Conservation (phyloP, 2,797 vertebrate genomes). For the Sebastes paucispinis region DNA sequence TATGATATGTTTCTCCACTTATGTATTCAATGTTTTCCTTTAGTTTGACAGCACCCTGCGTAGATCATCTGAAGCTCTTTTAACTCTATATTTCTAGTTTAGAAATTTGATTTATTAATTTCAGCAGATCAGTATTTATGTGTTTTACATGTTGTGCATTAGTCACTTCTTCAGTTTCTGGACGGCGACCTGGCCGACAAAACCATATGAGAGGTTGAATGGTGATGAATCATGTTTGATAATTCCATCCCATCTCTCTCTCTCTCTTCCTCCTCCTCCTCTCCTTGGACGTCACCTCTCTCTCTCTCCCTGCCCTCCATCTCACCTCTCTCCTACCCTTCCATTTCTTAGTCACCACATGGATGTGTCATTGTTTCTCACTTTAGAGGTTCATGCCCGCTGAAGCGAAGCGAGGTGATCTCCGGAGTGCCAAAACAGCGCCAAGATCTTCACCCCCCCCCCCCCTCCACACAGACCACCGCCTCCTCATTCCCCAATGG, state of each 20-base stretch:
- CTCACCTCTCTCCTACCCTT: slow-evolving; percentile 57
- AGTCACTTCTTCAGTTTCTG: slow-evolving; percentile 14
- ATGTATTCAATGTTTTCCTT: background rate
- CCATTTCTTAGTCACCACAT: slow-evolving; percentile 80
- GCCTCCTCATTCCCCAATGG: slow-evolving; percentile 63
- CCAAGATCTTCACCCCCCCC: slow-evolving; percentile 77
- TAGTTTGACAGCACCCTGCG: background rate
- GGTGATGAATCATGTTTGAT: slow-evolving; percentile 58
- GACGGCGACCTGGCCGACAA: background rate
- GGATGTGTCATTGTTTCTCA: slow-evolving; percentile 90
- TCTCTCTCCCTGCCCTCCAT: slow-evolving; percentile 38
- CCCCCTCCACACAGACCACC: slow-evolving; percentile 35
- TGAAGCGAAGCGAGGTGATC: slow-evolving; percentile 89
- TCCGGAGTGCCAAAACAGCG: slow-evolving; percentile 83
- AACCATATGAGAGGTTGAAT: slow-evolving; percentile 28
- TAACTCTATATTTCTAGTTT: background rate
- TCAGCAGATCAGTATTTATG: background rate
- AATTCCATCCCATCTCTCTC: slow-evolving; percentile 37
- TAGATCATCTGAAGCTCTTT: background rate
- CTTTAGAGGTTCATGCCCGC: slow-evolving; percentile 88
- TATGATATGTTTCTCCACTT: background rate
- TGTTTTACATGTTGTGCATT: slow-evolving; percentile 36
- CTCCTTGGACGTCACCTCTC: slow-evolving; percentile 40
- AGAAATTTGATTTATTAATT: background rate
- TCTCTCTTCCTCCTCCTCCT: slow-evolving; percentile 14